Conservation (phyloP, 2,797 vertebrate genomes). For the Chaenodraco wilsoni region DNA sequence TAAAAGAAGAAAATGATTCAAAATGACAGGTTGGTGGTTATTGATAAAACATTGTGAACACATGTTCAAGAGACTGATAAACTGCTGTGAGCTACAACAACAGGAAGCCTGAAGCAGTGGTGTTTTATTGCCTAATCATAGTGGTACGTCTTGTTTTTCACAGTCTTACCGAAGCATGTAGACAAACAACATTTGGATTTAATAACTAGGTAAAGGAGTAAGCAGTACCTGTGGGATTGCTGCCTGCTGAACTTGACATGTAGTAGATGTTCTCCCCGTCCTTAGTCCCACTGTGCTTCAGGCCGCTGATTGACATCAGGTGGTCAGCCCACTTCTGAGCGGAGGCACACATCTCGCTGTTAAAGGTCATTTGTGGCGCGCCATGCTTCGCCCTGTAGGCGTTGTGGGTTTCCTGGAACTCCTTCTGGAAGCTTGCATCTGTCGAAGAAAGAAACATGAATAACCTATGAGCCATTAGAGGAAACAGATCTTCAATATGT, state of each 20-base stretch:
- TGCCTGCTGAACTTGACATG: constrained; percentile 25
- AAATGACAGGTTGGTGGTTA: background rate
- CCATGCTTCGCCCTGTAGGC: constrained; percentile 66
- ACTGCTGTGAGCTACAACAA: no score
- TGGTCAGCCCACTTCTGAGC: constrained; percentile 79
- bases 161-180: background rate
- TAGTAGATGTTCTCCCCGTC: constrained; percentile 79
- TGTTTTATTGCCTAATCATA: no score
- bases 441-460: background rate
- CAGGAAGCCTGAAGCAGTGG: background rate
- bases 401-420: constrained; percentile 79
- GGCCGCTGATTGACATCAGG: constrained; percentile 11
- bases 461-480: background rate
- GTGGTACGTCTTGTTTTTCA: background rate
- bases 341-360: constrained; percentile 30
- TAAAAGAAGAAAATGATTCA: no score
- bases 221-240: constrained; percentile 49
- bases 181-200: background rate
- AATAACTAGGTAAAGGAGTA: background rate
- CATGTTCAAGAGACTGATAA: background rate
- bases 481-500: background rate
- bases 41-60: background rate
- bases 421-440: constrained; percentile 68
- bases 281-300: constrained; percentile 59
- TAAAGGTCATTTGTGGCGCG: constrained; percentile 53